phyloP scores from a whole-genome alignment of 2,888 invertebrate species.

The Zygaena filipendulae region DNA sequence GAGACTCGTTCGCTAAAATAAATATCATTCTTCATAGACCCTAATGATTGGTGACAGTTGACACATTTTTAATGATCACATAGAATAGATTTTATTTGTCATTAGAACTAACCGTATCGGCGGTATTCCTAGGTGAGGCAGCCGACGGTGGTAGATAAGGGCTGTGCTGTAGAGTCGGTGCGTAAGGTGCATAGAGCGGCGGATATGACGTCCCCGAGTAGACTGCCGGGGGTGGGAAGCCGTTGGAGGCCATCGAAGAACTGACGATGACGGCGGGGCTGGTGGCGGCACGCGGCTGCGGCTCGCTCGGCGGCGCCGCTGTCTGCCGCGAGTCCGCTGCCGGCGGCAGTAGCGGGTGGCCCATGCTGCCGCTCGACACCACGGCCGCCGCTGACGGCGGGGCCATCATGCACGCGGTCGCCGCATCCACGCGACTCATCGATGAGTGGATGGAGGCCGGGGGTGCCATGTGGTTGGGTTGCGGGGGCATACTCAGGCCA shows the following conservation, averaged over 20 bases:
- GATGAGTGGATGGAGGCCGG: slow-evolving; percentile 34
- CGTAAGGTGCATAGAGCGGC: slow-evolving; percentile 83
- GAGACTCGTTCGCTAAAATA: slow-evolving; percentile 49
- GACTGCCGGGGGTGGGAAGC: slow-evolving; percentile 75
- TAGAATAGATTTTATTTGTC: neutral
- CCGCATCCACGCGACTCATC: slow-evolving; percentile 31
- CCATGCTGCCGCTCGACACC: slow-evolving; percentile 25
- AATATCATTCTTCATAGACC: no score
- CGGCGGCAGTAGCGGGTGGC: slow-evolving; percentile 40
- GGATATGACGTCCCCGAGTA: slow-evolving; percentile 71
- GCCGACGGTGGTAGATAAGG: slow-evolving; percentile 76
- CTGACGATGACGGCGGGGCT: slow-evolving; percentile 51
- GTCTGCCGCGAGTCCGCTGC: slow-evolving; percentile 37
- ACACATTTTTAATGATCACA: no score
- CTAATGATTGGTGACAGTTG: neutral
- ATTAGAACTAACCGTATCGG: slow-evolving; percentile 62
- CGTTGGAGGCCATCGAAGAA: slow-evolving; percentile 75
- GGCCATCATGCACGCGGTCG: neutral
- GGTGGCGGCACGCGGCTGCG: slow-evolving; percentile 56
- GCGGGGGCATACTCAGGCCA: slow-evolving; percentile 34
- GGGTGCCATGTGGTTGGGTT: slow-evolving; percentile 27
- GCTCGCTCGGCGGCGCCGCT: slow-evolving; percentile 37
- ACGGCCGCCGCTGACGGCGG: slow-evolving; percentile 19
- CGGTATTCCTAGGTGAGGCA: slow-evolving; percentile 72
- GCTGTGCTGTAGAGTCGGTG: slow-evolving; percentile 76